These are phyloP conservation scores for Philaenus spumarius DNA, from an alignment of 1,140 invertebrate genomes.

Conservation along the genomic window DNA sequence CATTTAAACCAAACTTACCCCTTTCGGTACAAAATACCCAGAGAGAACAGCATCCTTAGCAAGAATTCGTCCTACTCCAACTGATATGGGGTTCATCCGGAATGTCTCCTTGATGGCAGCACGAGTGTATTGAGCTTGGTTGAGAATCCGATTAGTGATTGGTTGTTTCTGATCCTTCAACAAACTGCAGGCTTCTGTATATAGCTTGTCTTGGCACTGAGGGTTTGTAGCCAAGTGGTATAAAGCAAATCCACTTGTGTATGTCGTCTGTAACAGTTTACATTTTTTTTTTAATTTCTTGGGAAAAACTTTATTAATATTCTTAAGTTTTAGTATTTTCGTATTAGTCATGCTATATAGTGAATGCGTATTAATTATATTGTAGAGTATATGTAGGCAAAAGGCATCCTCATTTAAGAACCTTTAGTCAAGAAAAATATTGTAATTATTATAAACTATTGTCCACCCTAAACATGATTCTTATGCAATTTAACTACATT, in stretches of 20 bases:
- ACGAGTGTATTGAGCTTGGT: conserved; percentile 60
- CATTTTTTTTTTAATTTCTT: no score
- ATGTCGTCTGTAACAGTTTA: conserved; percentile 78
- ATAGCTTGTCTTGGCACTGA: conserved; percentile 63
- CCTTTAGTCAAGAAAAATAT: no score
- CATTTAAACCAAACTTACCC: no score
- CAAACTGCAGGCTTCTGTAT: conserved; percentile 53
- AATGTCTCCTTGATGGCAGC: conserved; percentile 79
- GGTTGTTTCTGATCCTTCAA: conserved; percentile 40
- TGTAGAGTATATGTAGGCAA: no score
- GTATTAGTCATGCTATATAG: no score
- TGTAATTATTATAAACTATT: no score
- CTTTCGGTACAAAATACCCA: conserved; percentile 77
- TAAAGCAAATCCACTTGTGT: conserved; percentile 67
- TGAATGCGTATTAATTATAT: no score
- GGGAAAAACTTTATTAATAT: no score
- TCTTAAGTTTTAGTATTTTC: no score
- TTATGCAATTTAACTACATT: no score
- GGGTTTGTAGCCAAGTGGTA: conserved; percentile 73
- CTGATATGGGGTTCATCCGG: conserved; percentile 72
- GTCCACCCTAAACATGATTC: no score
- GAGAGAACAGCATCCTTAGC: conserved; percentile 67
- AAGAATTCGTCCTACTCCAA: conserved; percentile 72
- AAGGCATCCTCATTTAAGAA: no score
- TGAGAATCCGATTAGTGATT: conserved; percentile 51